Percentiles rank a stretch among this genome's conserved stretches.
These are phyloP conservation scores for Centruroides vittatus DNA, from an alignment of 1,140 invertebrate genomes.

Conservation along the genomic window DNA sequence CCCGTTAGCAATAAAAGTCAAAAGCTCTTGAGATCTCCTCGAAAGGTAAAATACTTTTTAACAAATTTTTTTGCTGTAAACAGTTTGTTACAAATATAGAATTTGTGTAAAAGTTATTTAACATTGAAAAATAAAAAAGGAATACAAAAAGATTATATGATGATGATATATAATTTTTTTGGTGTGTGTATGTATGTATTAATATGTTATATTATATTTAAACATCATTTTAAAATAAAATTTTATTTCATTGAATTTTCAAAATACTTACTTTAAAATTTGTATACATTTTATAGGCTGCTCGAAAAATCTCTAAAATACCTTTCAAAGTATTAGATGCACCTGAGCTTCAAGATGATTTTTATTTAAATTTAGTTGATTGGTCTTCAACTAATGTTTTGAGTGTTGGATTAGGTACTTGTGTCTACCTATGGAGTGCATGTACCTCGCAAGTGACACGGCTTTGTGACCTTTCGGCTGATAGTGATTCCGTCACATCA, in stretches of 20 bases:
- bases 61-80: too few relatives aligned
- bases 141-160: too few relatives aligned
- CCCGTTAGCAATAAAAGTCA: conserved; percentile 89
- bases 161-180: too few relatives aligned
- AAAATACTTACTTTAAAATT: neutral
- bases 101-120: too few relatives aligned
- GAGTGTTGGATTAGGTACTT: conserved; percentile 94
- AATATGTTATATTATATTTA: too few relatives aligned
- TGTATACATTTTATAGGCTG: conserved; percentile 30
- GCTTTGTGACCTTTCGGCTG: conserved; percentile 83
- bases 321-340: conserved; percentile 97
- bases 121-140: too few relatives aligned
- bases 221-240: too few relatives aligned
- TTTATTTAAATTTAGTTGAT: conserved; percentile 97
- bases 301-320: conserved; percentile 89
- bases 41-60: conserved; percentile 48
- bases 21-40: conserved; percentile 77
- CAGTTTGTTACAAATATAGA: too few relatives aligned
- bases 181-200: too few relatives aligned
- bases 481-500: conserved; percentile 91
- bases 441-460: conserved; percentile 76
- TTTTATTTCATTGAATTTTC: too few relatives aligned
- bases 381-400: conserved; percentile 99
- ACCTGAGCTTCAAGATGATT: conserved; percentile 97
- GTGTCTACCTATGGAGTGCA: conserved; percentile 98